Evolutionary conservation across 2,113 vertebrate genomes (phyloP).

Genomic region (Alethe castanea): DNA sequence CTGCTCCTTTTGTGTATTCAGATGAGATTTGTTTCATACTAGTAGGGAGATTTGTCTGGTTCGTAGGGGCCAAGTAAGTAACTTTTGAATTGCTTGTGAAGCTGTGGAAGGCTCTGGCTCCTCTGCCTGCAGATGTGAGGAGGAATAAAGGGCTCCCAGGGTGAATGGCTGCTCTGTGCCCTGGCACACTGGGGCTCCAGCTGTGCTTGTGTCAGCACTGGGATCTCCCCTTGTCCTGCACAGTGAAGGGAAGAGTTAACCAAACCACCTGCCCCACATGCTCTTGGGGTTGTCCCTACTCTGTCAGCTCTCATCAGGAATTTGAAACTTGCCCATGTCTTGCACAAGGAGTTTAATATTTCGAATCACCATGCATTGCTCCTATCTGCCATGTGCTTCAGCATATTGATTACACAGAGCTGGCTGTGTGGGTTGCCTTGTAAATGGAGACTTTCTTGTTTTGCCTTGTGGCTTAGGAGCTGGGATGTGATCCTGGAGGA

Average conservation of each 20-base stretch:
- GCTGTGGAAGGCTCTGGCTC: neutral
- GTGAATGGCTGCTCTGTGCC: constrained; percentile 14
- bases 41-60: neutral
- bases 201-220: neutral
- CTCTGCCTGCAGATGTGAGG: neutral
- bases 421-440: neutral
- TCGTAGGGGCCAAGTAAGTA: neutral
- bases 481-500: neutral
- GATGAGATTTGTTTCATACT: neutral
- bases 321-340: constrained; percentile 51
- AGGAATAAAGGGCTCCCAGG: neutral
- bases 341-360: constrained; percentile 70
- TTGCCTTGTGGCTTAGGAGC: neutral
- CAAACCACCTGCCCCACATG: neutral
- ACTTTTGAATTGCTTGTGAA: neutral
- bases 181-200: neutral
- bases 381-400: constrained; percentile 49
- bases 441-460: constrained; percentile 40
- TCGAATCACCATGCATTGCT: constrained; percentile 54
- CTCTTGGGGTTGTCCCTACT: neutral
- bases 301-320: constrained; percentile 55
- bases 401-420: constrained; percentile 65
- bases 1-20: neutral
- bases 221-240: neutral
- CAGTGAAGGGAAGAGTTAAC: neutral